Evolutionary conservation across 64 coral and sea anemone species (phyloP).

Genomic region (Trachythela sp.): DNA sequence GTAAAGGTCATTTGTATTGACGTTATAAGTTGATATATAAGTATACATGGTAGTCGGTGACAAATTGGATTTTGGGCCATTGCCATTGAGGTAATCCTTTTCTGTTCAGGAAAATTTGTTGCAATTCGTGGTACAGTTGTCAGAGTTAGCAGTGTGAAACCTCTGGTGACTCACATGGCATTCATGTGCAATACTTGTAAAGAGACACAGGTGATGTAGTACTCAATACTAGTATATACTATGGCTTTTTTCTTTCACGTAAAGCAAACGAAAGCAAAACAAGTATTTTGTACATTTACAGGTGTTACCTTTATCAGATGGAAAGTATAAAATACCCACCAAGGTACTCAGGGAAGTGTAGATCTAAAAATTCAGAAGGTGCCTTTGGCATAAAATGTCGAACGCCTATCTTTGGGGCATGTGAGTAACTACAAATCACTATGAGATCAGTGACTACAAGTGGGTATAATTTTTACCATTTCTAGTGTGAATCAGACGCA

Average conservation of each 20-base stretch:
- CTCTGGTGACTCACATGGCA: slow-evolving; percentile 83
- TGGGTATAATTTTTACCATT: slow-evolving; percentile 20
- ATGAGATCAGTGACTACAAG: too few relatives aligned
- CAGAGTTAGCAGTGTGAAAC: slow-evolving; percentile 90
- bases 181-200: slow-evolving; percentile 82
- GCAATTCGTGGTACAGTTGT: slow-evolving; percentile 87
- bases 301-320: slow-evolving; percentile 70
- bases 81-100: too few relatives aligned
- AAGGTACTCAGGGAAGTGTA: slow-evolving; percentile 36
- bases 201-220: slow-evolving; percentile 61
- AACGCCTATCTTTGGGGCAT: too few relatives aligned
- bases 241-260: too few relatives aligned
- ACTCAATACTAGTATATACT: too few relatives aligned
- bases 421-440: too few relatives aligned
- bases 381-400: neutral
- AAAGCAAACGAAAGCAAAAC: too few relatives aligned
- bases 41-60: too few relatives aligned
- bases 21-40: too few relatives aligned
- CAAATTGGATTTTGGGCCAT: too few relatives aligned
- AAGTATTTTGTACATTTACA: neutral
- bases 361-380: neutral
- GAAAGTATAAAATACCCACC: slow-evolving; percentile 83
- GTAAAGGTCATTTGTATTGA: neutral
- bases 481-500: slow-evolving; percentile 56
- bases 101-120: slow-evolving; percentile 75